phyloP scores from a whole-genome alignment of 2,113 vertebrate species.

The Equus quagga region DNA sequence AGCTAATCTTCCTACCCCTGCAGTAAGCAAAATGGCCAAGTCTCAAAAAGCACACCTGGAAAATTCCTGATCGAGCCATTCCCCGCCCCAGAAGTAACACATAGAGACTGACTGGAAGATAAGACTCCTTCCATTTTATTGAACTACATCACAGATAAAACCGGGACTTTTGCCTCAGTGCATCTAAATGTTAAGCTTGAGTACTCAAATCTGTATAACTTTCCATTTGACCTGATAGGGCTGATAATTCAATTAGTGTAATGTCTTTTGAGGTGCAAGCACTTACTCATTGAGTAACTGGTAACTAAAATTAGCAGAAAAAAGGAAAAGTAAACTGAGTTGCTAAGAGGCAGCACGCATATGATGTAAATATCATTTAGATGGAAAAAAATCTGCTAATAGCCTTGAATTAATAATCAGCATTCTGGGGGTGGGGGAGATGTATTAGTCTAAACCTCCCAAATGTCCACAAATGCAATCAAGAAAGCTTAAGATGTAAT shows the following conservation, averaged over 20 bases:
- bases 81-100: background rate
- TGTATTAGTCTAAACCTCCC: background rate
- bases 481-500: slow-evolving; percentile 2
- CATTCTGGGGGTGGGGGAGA: background rate
- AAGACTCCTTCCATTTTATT: background rate
- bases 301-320: background rate
- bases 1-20: background rate
- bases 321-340: background rate
- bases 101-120: background rate
- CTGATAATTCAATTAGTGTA: background rate
- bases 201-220: background rate
- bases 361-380: background rate
- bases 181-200: background rate
- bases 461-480: background rate
- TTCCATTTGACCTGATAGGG: background rate
- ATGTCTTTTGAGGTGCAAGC: background rate
- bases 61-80: background rate
- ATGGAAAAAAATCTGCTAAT: background rate
- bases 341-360: background rate
- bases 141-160: background rate
- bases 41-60: background rate
- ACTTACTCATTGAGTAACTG: background rate
- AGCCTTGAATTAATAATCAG: background rate
- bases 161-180: background rate
- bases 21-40: background rate